Evolutionary conservation across 2,113 vertebrate species (phyloP).

Genomic region (Ifrita kowaldi): DNA sequence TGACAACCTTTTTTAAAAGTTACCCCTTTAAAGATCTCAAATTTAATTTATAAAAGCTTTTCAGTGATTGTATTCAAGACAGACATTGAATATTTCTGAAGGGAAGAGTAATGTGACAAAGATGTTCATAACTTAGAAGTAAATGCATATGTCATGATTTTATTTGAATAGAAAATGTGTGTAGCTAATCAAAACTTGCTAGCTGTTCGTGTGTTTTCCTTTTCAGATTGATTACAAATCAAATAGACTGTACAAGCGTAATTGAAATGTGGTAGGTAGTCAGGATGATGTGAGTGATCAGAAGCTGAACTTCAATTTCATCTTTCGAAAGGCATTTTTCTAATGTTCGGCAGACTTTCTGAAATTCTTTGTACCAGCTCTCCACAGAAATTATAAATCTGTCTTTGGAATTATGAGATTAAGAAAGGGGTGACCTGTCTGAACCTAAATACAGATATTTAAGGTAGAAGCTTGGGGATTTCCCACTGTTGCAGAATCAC

Average conservation of each 20-base stretch:
- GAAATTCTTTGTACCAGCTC: neutral
- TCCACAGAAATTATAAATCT: neutral
- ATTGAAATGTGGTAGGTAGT: neutral
- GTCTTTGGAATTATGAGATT: neutral
- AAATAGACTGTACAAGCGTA: neutral
- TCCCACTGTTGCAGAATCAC: neutral
- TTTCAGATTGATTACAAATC: slow-evolving; percentile 23
- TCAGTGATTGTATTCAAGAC: neutral
- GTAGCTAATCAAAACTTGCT: slow-evolving; percentile 11
- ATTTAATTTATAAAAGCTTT: neutral
- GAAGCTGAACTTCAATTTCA: neutral
- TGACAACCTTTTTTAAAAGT: neutral
- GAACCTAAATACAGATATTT: neutral
- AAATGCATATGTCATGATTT: neutral
- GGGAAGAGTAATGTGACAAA: neutral
- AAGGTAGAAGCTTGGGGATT: neutral
- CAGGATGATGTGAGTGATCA: neutral
- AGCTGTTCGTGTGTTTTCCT: neutral
- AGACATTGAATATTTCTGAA: neutral
- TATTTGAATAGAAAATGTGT: neutral
- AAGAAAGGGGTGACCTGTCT: neutral
- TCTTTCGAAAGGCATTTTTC: neutral
- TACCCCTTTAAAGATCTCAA: neutral
- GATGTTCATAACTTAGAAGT: neutral
- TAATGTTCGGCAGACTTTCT: neutral